Evolutionary conservation across 2,797 vertebrate species (phyloP), one percentile per base, ranked within the genome.

Genomic region (Morus bassanus): DNA sequence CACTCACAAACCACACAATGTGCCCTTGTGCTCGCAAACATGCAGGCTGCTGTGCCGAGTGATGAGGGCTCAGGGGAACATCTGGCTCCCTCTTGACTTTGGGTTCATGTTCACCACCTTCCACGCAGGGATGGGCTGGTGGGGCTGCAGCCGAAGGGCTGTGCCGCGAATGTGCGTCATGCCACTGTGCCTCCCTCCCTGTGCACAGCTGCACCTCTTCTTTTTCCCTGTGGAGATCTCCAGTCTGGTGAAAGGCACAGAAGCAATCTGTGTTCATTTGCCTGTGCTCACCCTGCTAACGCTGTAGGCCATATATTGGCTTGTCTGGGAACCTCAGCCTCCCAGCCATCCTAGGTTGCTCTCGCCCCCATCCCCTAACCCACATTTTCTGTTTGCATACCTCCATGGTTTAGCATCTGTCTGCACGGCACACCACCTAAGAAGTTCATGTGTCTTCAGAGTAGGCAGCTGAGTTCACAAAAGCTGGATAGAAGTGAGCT

Each of bases 131-230:
- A 7, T 0, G 0, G 39, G 28, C 30, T 65, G 68, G 24, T 24
- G 43, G 35, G 6, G 11, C 3, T 3, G 37, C 41, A 79, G 50
- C 19, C 48, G 35, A n/a, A 53, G 19, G 70, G 8, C 63, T 5
- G 0, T 27, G 16, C 19, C 3, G 3, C 0, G 1, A 61, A 7
- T 4, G 11, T 28, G 25, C 3, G 1, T 11, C 24, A 25, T 0
- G 1, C n/a, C 35, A 14, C 56, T 0, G 0, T 45, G 23, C 31
- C 56, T 7, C 4, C 28, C n/a, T 51, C 14, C 35, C 43, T 1
- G 2, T 25, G 33, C 17, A 11, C 0, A 2, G 46, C 35, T 24
- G 35, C 50, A n/a, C 25, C 9, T 43, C 41, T 50, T 80, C 24
- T 9, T 92, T 46, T 91, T 68, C 39, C 54, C 28, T 0, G 0